Evolutionary conservation across 1,140 invertebrate genomes (phyloP), one percentile per base, ranked within the genome.

Genomic region (Bombus vancouverensis): DNA sequence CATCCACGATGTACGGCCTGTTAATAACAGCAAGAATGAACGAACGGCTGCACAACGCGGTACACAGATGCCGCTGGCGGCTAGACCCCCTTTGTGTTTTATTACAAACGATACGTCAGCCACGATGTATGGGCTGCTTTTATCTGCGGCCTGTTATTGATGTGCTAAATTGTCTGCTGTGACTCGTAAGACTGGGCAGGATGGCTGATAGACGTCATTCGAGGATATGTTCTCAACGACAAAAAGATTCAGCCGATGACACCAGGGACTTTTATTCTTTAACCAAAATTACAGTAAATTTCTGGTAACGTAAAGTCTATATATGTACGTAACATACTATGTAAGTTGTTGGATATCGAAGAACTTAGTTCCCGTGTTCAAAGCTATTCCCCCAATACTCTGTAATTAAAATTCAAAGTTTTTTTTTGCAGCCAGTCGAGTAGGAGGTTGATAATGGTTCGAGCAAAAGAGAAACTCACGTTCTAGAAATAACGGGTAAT

Each of bases 71-170:
- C 93, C 93, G 91, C 91, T 89, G 92, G 92, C 92, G 90, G 92
- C 91, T 92, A 93, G 93, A 92, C 89, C 92, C 92, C 93, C 93
- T 94, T 95, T 94, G 93, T 95, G 93, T 94, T 95, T 95, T 94
- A 95, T 95, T 94, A 95, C 93, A 94, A 94, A 94, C 94, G 94
- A 95, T 95, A 95, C 92, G 93, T 95, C 94, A 94, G 91, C 89
- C 88, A 93, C 91, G 94, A 94, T 94, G 93, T 94, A 94, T 94
- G 93, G 93, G 92, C 92, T 91, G 94, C 94, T 94, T 95, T 95
- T 95, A 94, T 95, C 92, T 92, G 91, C 91, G 94, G 92, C 89
- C 88, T 92, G 93, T 95, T 95, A 95, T 95, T 95, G 94, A 95
- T 94, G 94, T 92, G 93, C 92, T 94, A 94, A 94, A 95, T 95